These are phyloP conservation scores for Aythya fuligula DNA, from an alignment of 2,797 vertebrate genomes.

Conservation along the genomic window DNA sequence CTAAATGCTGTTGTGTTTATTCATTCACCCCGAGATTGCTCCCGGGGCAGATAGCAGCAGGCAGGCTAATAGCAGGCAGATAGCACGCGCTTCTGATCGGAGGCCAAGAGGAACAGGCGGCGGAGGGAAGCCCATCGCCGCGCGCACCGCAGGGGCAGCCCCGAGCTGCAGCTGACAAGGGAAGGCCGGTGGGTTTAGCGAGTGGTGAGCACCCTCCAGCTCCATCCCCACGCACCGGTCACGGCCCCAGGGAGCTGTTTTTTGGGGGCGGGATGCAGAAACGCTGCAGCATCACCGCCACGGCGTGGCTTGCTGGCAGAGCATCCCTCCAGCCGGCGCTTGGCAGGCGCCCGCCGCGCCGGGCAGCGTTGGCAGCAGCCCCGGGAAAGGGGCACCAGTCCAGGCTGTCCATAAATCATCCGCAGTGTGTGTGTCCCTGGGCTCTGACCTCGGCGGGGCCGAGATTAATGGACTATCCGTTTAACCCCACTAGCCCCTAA, in stretches of 20 bases:
- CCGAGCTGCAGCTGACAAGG: background rate
- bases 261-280: too few relatives aligned
- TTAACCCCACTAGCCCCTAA: slow-evolving; percentile 70
- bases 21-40: slow-evolving; percentile 59
- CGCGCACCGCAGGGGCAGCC: background rate
- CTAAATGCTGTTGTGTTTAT: slow-evolving; percentile 69
- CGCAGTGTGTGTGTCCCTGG: background rate
- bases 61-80: slow-evolving; percentile 60
- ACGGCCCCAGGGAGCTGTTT: accelerated
- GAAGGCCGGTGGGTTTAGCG: background rate
- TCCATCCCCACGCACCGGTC: accelerated
- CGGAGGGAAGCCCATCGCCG: background rate
- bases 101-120: slow-evolving; percentile 43
- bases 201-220: background rate
- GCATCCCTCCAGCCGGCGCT: background rate
- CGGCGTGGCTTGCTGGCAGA: background rate
- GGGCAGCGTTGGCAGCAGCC: slow-evolving; percentile 32
- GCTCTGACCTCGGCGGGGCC: background rate
- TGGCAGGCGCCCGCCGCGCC: accelerated
- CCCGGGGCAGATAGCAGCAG: slow-evolving; percentile 61
- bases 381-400: background rate
- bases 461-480: slow-evolving; percentile 60
- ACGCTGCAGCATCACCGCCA: accelerated
- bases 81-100: background rate
- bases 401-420: slow-evolving; percentile 56